Percentiles rank a stretch among this genome's conserved stretches.
phyloP scores from a whole-genome alignment of 2,888 invertebrate genomes.

The Hydrotaea diabolus region DNA sequence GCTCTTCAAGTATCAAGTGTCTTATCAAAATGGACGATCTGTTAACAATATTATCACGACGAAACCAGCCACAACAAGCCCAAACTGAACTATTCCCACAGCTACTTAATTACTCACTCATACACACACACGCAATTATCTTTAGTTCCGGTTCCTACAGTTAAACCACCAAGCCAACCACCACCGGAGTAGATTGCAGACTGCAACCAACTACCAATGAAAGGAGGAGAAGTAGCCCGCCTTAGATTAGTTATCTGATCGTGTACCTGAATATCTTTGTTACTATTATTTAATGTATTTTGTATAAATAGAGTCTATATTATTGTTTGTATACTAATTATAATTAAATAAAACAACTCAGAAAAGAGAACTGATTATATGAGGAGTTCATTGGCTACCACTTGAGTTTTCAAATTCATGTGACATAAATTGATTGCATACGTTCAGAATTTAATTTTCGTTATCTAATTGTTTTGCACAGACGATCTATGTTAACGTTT shows the following conservation, averaged over 20 bases:
- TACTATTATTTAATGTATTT: not conserved
- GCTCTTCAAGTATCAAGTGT: slow-evolving; percentile 74
- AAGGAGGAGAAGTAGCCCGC: not conserved
- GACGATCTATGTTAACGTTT: too few relatives aligned
- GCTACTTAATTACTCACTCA: too few relatives aligned
- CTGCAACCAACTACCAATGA: not conserved
- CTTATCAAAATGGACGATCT: slow-evolving; percentile 76
- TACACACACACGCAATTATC: not conserved
- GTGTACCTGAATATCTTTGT: slow-evolving; percentile 9
- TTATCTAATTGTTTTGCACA: too few relatives aligned
- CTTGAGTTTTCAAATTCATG: too few relatives aligned
- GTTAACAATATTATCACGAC: slow-evolving; percentile 67
- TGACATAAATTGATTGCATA: too few relatives aligned
- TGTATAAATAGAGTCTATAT: not conserved
- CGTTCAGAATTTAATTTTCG: too few relatives aligned
- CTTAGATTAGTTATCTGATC: not conserved
- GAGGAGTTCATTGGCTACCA: too few relatives aligned
- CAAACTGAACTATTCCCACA: not conserved
- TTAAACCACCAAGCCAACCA: not conserved
- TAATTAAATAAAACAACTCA: not conserved
- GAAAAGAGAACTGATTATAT: not conserved
- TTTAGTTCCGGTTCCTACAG: slow-evolving; percentile 7
- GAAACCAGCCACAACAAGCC: not conserved
- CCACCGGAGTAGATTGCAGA: not conserved
- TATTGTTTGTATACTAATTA: not conserved